Evolutionary conservation across 1,140 invertebrate genomes (phyloP).

Genomic region (Lasioglossum albipes): DNA sequence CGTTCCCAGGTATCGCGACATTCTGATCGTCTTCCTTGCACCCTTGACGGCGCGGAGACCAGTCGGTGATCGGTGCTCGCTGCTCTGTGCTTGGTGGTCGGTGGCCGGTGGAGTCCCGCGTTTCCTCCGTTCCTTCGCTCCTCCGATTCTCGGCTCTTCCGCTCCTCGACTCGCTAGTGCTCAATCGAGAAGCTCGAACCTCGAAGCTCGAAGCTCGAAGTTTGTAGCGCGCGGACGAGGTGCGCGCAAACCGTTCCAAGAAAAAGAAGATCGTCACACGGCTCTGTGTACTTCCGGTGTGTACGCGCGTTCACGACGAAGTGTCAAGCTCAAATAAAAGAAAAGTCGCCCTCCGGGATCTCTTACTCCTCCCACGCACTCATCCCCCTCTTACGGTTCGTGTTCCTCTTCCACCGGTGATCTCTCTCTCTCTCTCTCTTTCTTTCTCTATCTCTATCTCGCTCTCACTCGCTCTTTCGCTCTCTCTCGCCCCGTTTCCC

Average conservation of each 20-base stretch:
- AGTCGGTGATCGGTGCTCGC: not conserved
- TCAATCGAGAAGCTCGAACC: too few relatives aligned
- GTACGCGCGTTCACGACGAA: slow-evolving; percentile 68
- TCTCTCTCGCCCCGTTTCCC: not conserved
- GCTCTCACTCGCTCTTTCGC: too few relatives aligned
- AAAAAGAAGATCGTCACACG: slow-evolving; percentile 7
- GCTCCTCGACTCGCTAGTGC: not conserved
- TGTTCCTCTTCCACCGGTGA: slow-evolving; percentile 58
- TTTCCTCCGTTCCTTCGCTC: not conserved
- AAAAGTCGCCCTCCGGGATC: slow-evolving; percentile 73
- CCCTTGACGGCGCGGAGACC: slow-evolving; percentile 5
- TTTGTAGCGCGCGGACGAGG: not conserved
- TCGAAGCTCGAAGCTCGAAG: too few relatives aligned
- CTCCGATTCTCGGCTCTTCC: not conserved
- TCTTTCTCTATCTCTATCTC: too few relatives aligned
- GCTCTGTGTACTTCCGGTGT: slow-evolving; percentile 68
- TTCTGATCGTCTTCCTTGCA: slow-evolving; percentile 25
- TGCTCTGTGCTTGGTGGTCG: too few relatives aligned
- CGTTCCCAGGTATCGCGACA: slow-evolving; percentile 31
- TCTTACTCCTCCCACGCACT: slow-evolving; percentile 64
- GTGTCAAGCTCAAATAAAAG: slow-evolving; percentile 76
- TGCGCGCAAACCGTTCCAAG: not conserved
- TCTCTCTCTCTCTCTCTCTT: slow-evolving; percentile 46
- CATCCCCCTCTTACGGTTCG: slow-evolving; percentile 53
- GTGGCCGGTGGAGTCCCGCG: not conserved